Base-by-base conservation (phyloP, 2,888 invertebrate species). In the Tenodera sinensis region DNA sequence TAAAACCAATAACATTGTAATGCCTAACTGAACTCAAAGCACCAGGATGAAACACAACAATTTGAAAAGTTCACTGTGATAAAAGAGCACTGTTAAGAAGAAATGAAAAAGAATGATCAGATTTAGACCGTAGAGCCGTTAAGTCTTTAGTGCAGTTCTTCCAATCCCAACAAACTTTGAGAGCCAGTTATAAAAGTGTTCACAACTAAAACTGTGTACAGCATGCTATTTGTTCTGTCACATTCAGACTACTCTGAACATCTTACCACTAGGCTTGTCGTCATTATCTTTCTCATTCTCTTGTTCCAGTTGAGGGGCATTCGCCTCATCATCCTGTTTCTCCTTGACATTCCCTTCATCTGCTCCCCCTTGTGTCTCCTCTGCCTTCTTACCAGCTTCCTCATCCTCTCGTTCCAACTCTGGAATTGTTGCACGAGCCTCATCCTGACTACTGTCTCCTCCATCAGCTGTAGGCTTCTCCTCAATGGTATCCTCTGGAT, bases 371-470 rank as follows among this genome's bases (percentile, higher is more conserved):
- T 87, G 83, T 83, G 83, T 83, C 3, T 83, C 87, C 82, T 87
- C 87, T 87, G 87, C 82, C 87, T 83, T 87, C 87, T 87, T 87
- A 87, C 87, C 87, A 83, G 83, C 94, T 91, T 95, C 95, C 91
- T 95, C 94, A 84, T 93, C 93, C 82, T 92, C 92, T 91, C 93
- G 92, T 89, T 92, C 92, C 83, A 88, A 28, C 28, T 89, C 87
- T 47, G 89, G 87, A 47, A 89, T 92, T 54, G 92, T 92, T 14
- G 92, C 92, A 27, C 93, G 92, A 20, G 93, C 93, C 86, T 93
- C 93, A 85, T 93, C 93, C 88, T 93, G 93, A 90, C 93, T 93
- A 88, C 93, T 93, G 87, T 93, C 93, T 85, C 93, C 93, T 2
- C 93, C 93, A 25, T 92, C 93, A 81, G 93, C 93, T 84, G 93